Conservation (phyloP, 2,113 vertebrate species). For the Brachypodius melanocephalos region DNA sequence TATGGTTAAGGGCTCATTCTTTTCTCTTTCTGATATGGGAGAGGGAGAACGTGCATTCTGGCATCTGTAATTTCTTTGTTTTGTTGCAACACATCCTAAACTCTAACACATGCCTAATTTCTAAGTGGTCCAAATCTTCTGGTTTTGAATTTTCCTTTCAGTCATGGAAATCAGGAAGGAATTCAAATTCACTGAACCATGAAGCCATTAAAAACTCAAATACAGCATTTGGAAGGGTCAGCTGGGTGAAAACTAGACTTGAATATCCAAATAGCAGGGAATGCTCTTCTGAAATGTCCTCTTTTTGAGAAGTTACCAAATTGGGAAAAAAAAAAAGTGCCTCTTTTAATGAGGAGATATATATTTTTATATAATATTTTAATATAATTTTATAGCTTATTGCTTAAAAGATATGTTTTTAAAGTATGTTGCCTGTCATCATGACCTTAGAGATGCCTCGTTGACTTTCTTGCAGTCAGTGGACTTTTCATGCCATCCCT, state of each 20-base stretch:
- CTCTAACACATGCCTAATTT: accelerated
- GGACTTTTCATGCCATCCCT: background rate
- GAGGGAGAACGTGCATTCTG: background rate
- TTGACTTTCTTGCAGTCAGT: background rate
- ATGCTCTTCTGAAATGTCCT: background rate
- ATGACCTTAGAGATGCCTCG: background rate
- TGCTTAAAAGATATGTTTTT: background rate
- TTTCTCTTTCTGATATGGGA: background rate
- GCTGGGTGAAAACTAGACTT: background rate
- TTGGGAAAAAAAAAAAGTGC: accelerated
- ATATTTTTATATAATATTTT: too few relatives aligned
- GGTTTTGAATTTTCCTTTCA: background rate
- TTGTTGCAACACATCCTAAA: background rate
- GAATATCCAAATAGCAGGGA: background rate
- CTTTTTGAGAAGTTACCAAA: background rate
- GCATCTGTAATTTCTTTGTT: background rate
- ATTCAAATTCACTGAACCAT: background rate
- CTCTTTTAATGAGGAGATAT: background rate
- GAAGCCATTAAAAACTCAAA: background rate
- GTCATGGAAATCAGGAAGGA: background rate
- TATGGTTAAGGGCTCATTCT: background rate
- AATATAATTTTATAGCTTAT: background rate
- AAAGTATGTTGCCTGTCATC: background rate
- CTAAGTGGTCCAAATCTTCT: background rate
- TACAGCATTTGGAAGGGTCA: background rate